Base-by-base conservation (phyloP, 2,888 invertebrate genomes). In the Drepana falcataria region DNA sequence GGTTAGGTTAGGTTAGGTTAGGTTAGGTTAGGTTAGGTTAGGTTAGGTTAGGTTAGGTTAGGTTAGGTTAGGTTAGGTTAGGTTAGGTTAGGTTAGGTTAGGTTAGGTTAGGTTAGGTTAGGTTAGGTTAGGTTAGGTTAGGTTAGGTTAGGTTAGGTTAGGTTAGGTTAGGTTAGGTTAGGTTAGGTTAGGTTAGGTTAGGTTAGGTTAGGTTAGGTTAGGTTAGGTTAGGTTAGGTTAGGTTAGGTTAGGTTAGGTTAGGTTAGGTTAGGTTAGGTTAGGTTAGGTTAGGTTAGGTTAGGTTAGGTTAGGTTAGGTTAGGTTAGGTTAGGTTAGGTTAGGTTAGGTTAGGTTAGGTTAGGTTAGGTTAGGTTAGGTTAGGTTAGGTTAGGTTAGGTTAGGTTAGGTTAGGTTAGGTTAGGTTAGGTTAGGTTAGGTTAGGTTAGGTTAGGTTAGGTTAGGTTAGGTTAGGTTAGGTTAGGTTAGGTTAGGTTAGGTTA, bases 1-100 rank as follows among this genome's bases (percentile, higher is more conserved):
- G 59, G 59, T 59, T 59, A 59, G 59, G 59, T 59, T 59, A 59
- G 57, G 59, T 59, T 59, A 59, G 49, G 52, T 48, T 53, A 52
- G 51, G 54, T 52, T 52, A 51, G 54, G 54, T 52, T 53, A 55
- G 55, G 58, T 53, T 52, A 53, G 53, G 53, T 53, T 49, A 52
- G 56, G 55, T 55, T 53, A 54, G 54, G 55, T 54, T 53, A 56
- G 53, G 54, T 56, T 54, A 53, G 48, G 51, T 53, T 51, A 33
- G 48, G 21, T 48, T 33, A 33, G 48, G 21, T 48, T 33, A 33
- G 48, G 6, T 44, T 44, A 44, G 44, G 44, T 44, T 44, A 54
- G 55, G 56, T 57, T 57, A 57, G 57, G 59, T n/a, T 57, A 55
- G 56, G 57, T 57, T 57, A 57, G 55, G 59, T 57, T 56, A 56